Evolutionary conservation across 2,888 invertebrate species (phyloP).

Genomic region (Sarcophaga caerulescens): DNA sequence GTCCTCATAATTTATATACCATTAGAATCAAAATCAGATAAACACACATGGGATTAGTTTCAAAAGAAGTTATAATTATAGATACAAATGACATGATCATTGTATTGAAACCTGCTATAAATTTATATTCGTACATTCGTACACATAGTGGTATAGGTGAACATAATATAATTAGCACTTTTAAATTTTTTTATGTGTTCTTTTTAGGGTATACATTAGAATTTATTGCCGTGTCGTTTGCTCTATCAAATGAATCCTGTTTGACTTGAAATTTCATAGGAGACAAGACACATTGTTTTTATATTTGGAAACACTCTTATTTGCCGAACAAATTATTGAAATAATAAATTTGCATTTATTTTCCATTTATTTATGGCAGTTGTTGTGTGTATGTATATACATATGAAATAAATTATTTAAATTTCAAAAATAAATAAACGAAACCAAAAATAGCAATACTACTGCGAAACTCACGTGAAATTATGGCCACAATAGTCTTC

Average conservation of each 20-base stretch:
- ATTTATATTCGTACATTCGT: background rate
- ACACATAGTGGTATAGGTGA: background rate
- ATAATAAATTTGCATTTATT: background rate
- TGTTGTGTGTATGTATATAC: background rate
- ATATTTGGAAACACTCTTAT: slow-evolving; percentile 19
- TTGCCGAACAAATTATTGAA: background rate
- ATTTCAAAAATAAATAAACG: background rate
- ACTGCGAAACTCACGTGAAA: background rate
- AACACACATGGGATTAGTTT: too few species aligned
- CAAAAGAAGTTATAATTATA: too few species aligned
- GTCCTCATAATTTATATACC: too few species aligned
- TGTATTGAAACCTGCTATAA: too few species aligned
- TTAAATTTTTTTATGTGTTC: too few species aligned
- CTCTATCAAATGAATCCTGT: slow-evolving; percentile 7
- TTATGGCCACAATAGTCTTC: background rate
- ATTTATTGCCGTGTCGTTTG: background rate
- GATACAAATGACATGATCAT: too few species aligned
- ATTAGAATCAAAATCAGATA: too few species aligned
- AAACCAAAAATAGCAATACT: background rate
- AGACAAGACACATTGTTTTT: slow-evolving; percentile 21
- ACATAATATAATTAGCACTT: background rate
- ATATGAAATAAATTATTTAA: slow-evolving; percentile 2
- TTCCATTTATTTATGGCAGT: slow-evolving; percentile 12
- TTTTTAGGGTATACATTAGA: too few species aligned
- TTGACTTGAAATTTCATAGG: slow-evolving; percentile 20